Percentiles rank a stretch among this genome's conserved stretches.
These are phyloP conservation scores for Grapholita molesta DNA, from an alignment of 1,140 invertebrate genomes.

Conservation along the genomic window DNA sequence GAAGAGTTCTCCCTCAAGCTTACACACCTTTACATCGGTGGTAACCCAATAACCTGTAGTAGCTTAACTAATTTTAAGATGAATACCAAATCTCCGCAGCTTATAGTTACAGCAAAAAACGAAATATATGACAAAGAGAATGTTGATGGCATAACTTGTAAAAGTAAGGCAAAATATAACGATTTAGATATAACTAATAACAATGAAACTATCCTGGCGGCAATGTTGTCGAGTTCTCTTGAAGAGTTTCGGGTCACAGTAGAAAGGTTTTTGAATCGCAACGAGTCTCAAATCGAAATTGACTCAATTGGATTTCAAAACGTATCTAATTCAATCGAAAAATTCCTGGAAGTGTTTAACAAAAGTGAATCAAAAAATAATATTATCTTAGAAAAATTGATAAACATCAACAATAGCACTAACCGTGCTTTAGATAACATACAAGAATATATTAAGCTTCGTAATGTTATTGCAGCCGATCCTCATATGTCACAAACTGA, in stretches of 20 bases:
- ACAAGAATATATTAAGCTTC: not conserved
- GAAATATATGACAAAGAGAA: not conserved
- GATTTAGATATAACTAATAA: not conserved
- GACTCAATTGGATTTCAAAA: not conserved
- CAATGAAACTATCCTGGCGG: not conserved
- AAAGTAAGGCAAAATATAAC: not conserved
- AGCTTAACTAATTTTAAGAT: not conserved
- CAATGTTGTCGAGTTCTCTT: not conserved
- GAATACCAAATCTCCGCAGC: not conserved
- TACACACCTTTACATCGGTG: not conserved
- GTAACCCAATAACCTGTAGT: not conserved
- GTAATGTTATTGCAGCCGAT: not conserved
- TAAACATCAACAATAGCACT: not conserved
- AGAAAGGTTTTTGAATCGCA: not conserved
- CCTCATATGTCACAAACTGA: not conserved
- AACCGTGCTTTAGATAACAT: constrained; percentile 6
- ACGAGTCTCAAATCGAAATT: not conserved
- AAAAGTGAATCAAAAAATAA: not conserved
- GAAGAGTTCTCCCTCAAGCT: not conserved
- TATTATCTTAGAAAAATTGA: not conserved
- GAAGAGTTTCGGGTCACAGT: not conserved
- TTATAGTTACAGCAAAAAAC: not conserved
- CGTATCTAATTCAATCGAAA: not conserved
- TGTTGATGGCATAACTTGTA: constrained; percentile 8
- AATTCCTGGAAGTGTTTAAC: not conserved